Evolutionary conservation across 2,888 invertebrate species (phyloP), one percentile per base, ranked within the genome.

Genomic region (Druceiella hillmani): DNA sequence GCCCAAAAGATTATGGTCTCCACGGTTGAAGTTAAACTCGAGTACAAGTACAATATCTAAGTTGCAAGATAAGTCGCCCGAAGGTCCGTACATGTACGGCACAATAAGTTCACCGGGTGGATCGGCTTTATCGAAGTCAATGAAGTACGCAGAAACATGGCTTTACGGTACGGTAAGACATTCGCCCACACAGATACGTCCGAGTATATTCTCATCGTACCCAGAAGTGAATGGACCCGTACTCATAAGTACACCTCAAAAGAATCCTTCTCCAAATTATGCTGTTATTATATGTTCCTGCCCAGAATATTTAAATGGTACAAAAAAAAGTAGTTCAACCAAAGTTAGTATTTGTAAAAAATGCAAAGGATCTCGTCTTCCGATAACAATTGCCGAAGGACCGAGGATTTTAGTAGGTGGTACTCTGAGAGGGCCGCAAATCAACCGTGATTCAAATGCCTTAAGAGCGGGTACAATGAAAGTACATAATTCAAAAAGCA

Each of bases 91-190:
- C 42, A 61, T 69, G 63, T 71, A 69, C 52, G 71, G 71, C 28
- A 70, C 70, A 15, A 63, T 70, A 47, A 64, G 65, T 44, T 76
- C 76, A 49, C 79, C 80, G 48, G 78, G 79, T 36, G 78, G 80
- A 44, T 81, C 81, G 53, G 78, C 84, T n/a, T 61, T 87, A 35
- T 83, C 85, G 40, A 83, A 85, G 59, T 86, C 87, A 55, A 87
- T 88, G 87, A 81, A 83, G 59, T 86, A 85, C 65, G 84, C 85
- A 22, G 86, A 89, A 56, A 84, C 87, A 37, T 89, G 88, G 88
- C 74, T 88, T 10, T 88, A 89, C 56, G 86, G 87, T 51, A 86
- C 85, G 22, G 81, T 86, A 2, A 71, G 83, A 52, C 72, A 68
- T 46, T 68, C 72, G 47, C 58, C 55, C 15, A 56, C 55, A 45